phyloP scores from a whole-genome alignment of 2,888 invertebrate species.

The Allygus modestus region DNA sequence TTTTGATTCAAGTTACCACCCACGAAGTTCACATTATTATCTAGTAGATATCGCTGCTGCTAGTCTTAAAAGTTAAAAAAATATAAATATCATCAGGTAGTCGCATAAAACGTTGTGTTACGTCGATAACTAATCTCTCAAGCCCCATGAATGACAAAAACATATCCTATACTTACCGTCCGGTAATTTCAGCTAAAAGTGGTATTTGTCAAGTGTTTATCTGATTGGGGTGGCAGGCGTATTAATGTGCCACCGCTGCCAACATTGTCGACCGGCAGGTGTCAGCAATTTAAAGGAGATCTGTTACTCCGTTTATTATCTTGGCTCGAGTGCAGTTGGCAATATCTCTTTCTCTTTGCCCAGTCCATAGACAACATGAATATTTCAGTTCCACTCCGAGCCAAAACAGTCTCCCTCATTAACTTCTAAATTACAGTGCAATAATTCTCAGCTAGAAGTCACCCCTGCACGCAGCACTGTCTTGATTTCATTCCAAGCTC shows the following conservation, averaged over 20 bases:
- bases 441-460: conserved; percentile 12
- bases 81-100: too few species aligned
- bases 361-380: conserved; percentile 34
- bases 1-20: too few species aligned
- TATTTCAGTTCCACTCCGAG: conserved; percentile 41
- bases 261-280: conserved; percentile 48
- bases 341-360: conserved; percentile 43
- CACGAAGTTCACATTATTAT: too few species aligned
- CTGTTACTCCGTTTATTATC: conserved; percentile 53
- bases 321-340: conserved; percentile 48
- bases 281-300: conserved; percentile 56
- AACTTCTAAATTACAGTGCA: conserved; percentile 35
- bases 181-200: conserved; percentile 15
- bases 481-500: conserved; percentile 3
- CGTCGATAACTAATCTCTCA: background rate
- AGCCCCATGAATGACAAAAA: conserved; percentile 8
- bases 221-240: conserved; percentile 34
- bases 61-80: too few species aligned
- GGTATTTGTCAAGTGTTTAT: conserved; percentile 42
- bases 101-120: too few species aligned
- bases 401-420: conserved; percentile 32
- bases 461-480: background rate
- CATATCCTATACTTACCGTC: conserved; percentile 21
- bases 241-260: conserved; percentile 32
- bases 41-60: too few species aligned